These are phyloP conservation scores for Drosophila nr. fundita DNA, from an alignment of 2,888 invertebrate species.

Conservation along the genomic window DNA sequence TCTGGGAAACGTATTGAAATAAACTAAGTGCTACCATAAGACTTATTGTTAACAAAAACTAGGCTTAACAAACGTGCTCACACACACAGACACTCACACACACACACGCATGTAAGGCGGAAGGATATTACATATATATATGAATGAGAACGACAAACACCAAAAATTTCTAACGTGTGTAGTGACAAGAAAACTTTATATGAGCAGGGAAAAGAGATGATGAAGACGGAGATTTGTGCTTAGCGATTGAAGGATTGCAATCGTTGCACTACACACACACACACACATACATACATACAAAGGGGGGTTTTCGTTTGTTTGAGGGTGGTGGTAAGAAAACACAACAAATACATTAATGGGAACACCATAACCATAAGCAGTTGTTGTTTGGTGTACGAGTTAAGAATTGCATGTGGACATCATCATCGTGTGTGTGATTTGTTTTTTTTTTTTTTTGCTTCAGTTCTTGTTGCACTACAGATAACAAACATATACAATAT, in stretches of 20 bases:
- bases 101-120: constrained; percentile 8
- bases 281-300: constrained; percentile 26
- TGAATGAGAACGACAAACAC: constrained; percentile 49
- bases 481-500: constrained; percentile 31
- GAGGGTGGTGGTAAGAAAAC: constrained; percentile 6
- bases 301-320: background rate
- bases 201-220: constrained; percentile 1
- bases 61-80: constrained; percentile 47
- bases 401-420: constrained; percentile 36
- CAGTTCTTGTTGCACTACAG: constrained; percentile 33
- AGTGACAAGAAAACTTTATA: constrained; percentile 23
- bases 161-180: constrained; percentile 29
- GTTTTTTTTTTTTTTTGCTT: constrained; percentile 9
- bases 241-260: constrained; percentile 17
- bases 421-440: constrained; percentile 37
- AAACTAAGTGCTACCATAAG: constrained; percentile 47
- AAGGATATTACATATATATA: constrained; percentile 1
- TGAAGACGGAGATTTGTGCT: constrained; percentile 9
- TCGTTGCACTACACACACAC: constrained; percentile 22
- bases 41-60: constrained; percentile 47
- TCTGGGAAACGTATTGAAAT: background rate
- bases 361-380: constrained; percentile 75
- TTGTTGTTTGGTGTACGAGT: constrained; percentile 38
- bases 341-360: constrained; percentile 44
- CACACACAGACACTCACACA: constrained; percentile 17